Percentiles rank a stretch among this genome's conserved stretches.
Evolutionary conservation across 1,140 invertebrate species (phyloP).

Genomic region (Euwallacea fornicatus): DNA sequence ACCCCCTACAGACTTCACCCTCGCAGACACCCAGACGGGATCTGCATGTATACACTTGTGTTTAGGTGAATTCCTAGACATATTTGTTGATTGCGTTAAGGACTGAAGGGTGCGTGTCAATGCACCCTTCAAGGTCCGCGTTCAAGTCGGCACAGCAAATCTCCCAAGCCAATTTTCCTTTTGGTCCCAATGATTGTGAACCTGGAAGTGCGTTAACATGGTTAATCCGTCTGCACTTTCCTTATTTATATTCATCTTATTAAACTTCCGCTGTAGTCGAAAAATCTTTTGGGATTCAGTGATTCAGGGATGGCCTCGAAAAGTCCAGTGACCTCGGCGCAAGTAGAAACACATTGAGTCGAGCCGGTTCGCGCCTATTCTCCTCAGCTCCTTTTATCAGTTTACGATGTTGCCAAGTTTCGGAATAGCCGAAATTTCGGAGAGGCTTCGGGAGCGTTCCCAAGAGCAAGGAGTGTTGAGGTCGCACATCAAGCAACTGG

Average conservation of each 20-base stretch:
- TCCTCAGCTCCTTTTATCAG: slow-evolving; percentile 26
- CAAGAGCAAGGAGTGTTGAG: too few species aligned
- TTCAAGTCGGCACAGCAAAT: too few species aligned
- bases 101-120: neutral
- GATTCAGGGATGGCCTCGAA: slow-evolving; percentile 46
- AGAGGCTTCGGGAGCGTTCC: too few species aligned
- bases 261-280: slow-evolving; percentile 19
- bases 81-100: slow-evolving; percentile 13
- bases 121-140: neutral
- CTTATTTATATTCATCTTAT: slow-evolving; percentile 22
- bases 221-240: neutral
- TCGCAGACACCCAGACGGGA: slow-evolving; percentile 5
- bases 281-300: slow-evolving; percentile 18
- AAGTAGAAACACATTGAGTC: slow-evolving; percentile 51
- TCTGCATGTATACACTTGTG: slow-evolving; percentile 6
- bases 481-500: too few species aligned
- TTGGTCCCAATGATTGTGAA: neutral
- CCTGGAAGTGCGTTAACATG: neutral
- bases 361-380: slow-evolving; percentile 45
- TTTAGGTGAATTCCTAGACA: slow-evolving; percentile 3
- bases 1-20: neutral
- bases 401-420: slow-evolving; percentile 27
- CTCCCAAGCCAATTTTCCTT: too few species aligned
- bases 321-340: slow-evolving; percentile 51
- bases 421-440: neutral